Percentiles rank a stretch among this genome's conserved stretches.
phyloP scores from a whole-genome alignment of 2,888 invertebrate species.

The Lycocerus yunnanus region DNA sequence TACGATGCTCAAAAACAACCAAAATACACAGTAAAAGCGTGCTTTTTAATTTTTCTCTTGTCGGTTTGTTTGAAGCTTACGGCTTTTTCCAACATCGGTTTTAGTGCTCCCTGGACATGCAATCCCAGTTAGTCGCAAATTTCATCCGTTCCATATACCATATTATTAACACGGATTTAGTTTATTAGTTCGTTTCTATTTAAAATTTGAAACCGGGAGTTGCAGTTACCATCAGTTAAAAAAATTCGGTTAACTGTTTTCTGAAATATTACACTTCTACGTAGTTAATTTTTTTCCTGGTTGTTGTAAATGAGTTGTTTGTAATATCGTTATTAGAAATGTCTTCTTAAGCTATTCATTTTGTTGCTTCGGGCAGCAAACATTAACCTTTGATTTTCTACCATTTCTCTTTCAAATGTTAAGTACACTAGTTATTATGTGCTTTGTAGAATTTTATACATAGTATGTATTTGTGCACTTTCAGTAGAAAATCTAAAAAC shows the following conservation, averaged over 20 bases:
- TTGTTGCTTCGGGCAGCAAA: not conserved
- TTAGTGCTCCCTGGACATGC: constrained; percentile 19
- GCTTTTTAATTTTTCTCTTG: constrained; percentile 32
- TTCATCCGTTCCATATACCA: constrained; percentile 21
- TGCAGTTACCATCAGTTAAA: not conserved
- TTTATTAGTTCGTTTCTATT: constrained; percentile 14
- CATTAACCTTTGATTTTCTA: not conserved
- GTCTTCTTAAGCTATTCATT: not conserved
- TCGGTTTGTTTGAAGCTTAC: constrained; percentile 28
- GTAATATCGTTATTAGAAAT: not conserved
- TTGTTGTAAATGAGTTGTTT: not conserved
- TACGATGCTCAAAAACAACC: constrained; percentile 31
- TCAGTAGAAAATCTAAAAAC: not conserved
- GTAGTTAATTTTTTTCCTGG: not conserved
- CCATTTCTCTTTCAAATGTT: not conserved
- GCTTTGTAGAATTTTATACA: not conserved
- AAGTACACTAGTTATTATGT: not conserved
- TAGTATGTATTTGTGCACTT: not conserved
- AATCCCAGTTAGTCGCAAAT: constrained; percentile 21
- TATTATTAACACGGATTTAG: constrained; percentile 17
- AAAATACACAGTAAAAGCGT: constrained; percentile 29
- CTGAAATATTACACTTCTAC: not conserved
- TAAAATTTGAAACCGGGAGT: not conserved
- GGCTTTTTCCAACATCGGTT: constrained; percentile 21
- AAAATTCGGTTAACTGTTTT: not conserved